Base-by-base conservation (phyloP, 2,797 vertebrate genomes). In the Neomorphus geoffroyi region DNA sequence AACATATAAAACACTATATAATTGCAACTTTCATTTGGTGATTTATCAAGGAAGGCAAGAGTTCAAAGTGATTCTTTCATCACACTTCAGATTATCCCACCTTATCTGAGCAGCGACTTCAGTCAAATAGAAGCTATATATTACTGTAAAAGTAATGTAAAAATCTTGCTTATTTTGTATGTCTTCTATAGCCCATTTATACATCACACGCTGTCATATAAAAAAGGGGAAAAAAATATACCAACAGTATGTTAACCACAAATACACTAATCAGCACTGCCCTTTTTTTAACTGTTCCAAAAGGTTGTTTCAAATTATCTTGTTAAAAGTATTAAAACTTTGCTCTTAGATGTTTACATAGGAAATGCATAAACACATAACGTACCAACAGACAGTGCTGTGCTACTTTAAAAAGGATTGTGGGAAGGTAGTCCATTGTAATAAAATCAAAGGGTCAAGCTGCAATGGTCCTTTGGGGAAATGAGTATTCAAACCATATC, bases 401-500 rank as follows among this genome's bases (percentile, higher is more conserved):
- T 73, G 39, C 41, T 91, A 74, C 80, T 93, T 95, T 78, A 53
- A 60, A 94, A 94, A 92, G 30, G 32, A 24, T 81, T 71, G 19
- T 88, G 41, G 50, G 48, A 91, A 90, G 39, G 37, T 30, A 86
- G 62, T 67, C 26, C 46, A 82, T 18, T 91, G 56, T 43, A 88
- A 95, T 81, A 87, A 92, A 87, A 96, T 10, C 48, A 80, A 94
- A 95, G 54, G 80, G 71, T 94, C 86, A 91, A 86, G 37, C 33
- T 79, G 66, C 35, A 88, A 86, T 93, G 32, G 88, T 90, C 73
- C 57, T 84, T 64, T 78, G 32, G 58, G 57, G 33, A 93, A 95
- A 88, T 26, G 15, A 86, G 80, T 91, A 71, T 79, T 93, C 77
- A 80, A 90, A 84, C 17, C 30, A 23, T 61, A 80, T 75, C 71